These are phyloP conservation scores for Pseudoips prasinana DNA, from an alignment of 2,888 invertebrate species.

Conservation along the genomic window DNA sequence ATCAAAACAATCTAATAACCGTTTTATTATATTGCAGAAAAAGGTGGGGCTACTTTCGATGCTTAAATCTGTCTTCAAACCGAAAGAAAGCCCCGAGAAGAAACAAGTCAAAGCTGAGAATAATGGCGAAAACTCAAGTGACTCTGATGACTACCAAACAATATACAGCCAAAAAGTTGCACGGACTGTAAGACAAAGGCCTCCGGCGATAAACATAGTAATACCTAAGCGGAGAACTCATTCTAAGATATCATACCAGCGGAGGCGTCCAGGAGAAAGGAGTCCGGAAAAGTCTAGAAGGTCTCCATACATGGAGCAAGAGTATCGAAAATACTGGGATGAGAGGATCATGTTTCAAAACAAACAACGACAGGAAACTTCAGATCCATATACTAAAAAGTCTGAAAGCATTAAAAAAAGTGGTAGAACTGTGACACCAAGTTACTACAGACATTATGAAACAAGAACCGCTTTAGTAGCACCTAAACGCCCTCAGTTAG, in stretches of 20 bases:
- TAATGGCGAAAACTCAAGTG: conserved; percentile 35
- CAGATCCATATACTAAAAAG: conserved; percentile 16
- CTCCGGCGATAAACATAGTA: conserved; percentile 7
- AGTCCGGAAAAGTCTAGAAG: conserved; percentile 30
- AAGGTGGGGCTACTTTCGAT: conserved; percentile 11
- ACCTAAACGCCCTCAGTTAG: conserved; percentile 1
- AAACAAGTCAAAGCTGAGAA: conserved; percentile 16
- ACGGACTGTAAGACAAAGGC: conserved; percentile 9
- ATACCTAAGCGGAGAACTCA: conserved; percentile 30
- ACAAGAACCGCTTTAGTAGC: conserved; percentile 40
- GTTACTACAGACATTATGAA: conserved; percentile 45
- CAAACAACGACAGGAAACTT: conserved; percentile 27
- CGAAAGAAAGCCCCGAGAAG: conserved; percentile 29
- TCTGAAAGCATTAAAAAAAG: no score
- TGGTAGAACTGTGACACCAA: background rate
- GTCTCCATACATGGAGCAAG: conserved; percentile 58
- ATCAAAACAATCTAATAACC: no score
- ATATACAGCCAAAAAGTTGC: conserved; percentile 48
- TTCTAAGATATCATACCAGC: conserved; percentile 38
- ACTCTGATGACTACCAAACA: conserved; percentile 58
- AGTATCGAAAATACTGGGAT: conserved; percentile 56
- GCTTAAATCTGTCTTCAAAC: conserved; percentile 42
- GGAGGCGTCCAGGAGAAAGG: conserved; percentile 23
- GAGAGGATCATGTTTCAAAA: conserved; percentile 48
- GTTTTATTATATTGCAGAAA: conserved; percentile 34